Evolutionary conservation across 2,888 invertebrate species (phyloP).

Genomic region (Acrocera orbiculus): DNA sequence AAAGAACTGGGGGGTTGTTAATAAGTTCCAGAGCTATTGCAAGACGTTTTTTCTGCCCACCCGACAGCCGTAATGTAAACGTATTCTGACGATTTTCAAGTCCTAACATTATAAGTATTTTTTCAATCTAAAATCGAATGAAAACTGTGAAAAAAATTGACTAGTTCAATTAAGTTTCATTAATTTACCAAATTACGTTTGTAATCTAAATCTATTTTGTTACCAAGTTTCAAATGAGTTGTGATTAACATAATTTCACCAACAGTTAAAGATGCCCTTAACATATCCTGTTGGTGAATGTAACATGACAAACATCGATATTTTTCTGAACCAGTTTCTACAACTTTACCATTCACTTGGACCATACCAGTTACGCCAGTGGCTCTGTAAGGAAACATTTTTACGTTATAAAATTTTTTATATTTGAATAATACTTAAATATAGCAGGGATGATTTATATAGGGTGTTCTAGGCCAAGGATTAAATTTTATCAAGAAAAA

Average conservation of each 20-base stretch:
- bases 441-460: too few relatives aligned
- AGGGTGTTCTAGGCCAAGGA: too few relatives aligned
- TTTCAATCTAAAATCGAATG: slow-evolving; percentile 47
- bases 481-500: too few relatives aligned
- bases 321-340: slow-evolving; percentile 41
- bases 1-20: slow-evolving; percentile 73
- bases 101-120: slow-evolving; percentile 55
- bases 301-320: slow-evolving; percentile 62
- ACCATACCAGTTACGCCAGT: slow-evolving; percentile 56
- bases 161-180: not conserved
- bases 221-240: slow-evolving; percentile 65
- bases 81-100: slow-evolving; percentile 51
- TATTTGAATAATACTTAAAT: too few relatives aligned
- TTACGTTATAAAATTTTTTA: too few relatives aligned
- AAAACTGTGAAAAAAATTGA: slow-evolving; percentile 12
- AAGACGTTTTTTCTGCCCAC: slow-evolving; percentile 68
- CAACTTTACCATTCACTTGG: slow-evolving; percentile 46
- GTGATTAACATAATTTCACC: slow-evolving; percentile 69
- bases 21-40: slow-evolving; percentile 70
- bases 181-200: slow-evolving; percentile 50
- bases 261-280: slow-evolving; percentile 57
- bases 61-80: slow-evolving; percentile 52
- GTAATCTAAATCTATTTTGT: slow-evolving; percentile 44
- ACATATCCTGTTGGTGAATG: slow-evolving; percentile 68
- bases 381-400: slow-evolving; percentile 32